A percentile compares a stretch with the other conserved stretches of the same genome.
Evolutionary conservation across 2,113 vertebrate genomes (phyloP).

Genomic region (Tupaia chinensis): DNA sequence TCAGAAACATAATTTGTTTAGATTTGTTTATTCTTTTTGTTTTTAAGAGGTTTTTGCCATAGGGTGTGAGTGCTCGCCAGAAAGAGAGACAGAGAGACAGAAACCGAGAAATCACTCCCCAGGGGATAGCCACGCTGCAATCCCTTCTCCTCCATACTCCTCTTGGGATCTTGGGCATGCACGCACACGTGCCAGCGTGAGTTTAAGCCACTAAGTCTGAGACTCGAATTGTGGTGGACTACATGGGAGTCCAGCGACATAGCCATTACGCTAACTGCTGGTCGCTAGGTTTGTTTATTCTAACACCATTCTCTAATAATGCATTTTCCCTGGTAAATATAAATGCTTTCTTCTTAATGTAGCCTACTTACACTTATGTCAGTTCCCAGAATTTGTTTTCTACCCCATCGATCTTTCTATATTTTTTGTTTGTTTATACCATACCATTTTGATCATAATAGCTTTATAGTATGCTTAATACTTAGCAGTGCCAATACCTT

Average conservation of each 20-base stretch:
- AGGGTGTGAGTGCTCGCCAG: too few relatives aligned
- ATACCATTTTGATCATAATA: neutral
- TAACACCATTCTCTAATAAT: neutral
- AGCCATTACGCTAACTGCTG: too few relatives aligned
- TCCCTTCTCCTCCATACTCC: too few relatives aligned
- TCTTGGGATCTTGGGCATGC: too few relatives aligned
- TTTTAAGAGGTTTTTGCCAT: too few relatives aligned
- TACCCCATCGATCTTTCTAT: neutral
- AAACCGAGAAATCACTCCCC: too few relatives aligned
- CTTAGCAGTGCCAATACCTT: neutral
- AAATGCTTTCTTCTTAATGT: conserved; percentile 15
- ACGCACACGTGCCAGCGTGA: too few relatives aligned
- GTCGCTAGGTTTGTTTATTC: neutral
- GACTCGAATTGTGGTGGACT: too few relatives aligned
- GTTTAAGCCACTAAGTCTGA: too few relatives aligned
- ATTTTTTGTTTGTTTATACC: neutral
- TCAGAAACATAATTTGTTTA: conserved; percentile 10
- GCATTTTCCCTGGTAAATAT: neutral
- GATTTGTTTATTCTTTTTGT: neutral
- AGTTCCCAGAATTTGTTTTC: conserved; percentile 14
- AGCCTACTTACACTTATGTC: neutral
- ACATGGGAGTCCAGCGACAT: too few relatives aligned
- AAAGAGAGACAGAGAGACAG: too few relatives aligned
- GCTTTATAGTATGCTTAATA: neutral
- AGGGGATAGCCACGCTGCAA: too few relatives aligned